phyloP scores from a whole-genome alignment of 2,797 vertebrate species.

The Acomys russatus region DNA sequence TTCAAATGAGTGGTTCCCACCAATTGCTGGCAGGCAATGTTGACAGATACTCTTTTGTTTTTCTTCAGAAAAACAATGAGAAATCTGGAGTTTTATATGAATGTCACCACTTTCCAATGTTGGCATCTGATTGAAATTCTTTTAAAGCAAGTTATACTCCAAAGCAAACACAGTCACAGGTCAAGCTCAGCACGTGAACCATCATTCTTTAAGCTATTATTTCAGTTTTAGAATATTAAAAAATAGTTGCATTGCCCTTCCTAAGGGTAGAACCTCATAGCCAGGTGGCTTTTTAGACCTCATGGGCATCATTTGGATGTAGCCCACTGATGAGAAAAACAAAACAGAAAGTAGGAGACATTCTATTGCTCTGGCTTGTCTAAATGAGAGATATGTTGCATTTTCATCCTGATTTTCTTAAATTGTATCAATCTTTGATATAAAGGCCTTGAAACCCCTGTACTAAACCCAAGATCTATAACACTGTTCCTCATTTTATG shows the following conservation, averaged over 20 bases:
- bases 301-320: not conserved
- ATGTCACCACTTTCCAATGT: constrained; percentile 63
- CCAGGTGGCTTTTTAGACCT: no score
- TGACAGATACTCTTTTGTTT: constrained; percentile 39
- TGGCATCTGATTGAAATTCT: constrained; percentile 68
- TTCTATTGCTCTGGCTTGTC: not conserved
- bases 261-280: not conserved
- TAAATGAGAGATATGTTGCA: not conserved
- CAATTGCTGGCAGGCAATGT: not conserved
- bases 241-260: constrained; percentile 9
- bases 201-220: constrained; percentile 59
- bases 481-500: not conserved
- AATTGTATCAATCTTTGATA: constrained; percentile 7
- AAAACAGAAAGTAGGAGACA: not conserved
- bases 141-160: constrained; percentile 56
- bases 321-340: not conserved
- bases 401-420: not conserved
- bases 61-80: constrained; percentile 27
- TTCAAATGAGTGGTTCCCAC: not conserved
- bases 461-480: not conserved
- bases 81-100: constrained; percentile 71
- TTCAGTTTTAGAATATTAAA: constrained; percentile 56
- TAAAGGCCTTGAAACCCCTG: constrained; percentile 9
- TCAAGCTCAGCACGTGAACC: constrained; percentile 32
- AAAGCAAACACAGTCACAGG: constrained; percentile 64